These are phyloP conservation scores for Artibeus jamaicensis DNA, from an alignment of 2,797 vertebrate species.

Conservation along the genomic window DNA sequence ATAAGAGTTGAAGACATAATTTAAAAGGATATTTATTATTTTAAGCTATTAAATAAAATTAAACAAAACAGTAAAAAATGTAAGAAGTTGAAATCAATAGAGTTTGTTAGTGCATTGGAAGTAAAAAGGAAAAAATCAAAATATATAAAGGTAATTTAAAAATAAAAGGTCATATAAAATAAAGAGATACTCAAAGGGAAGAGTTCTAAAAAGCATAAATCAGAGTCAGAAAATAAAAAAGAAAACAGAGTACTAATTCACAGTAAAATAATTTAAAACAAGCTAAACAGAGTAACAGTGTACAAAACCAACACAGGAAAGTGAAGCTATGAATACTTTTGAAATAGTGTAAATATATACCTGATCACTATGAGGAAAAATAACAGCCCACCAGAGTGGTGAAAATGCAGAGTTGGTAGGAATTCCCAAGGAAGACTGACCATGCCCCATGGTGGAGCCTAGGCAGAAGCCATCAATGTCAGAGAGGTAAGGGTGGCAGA, in stretches of 20 bases:
- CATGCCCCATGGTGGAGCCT: not conserved
- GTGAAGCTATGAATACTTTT: conserved; percentile 1
- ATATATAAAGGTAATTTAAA: not conserved
- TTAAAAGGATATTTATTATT: not conserved
- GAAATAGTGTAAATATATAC: not conserved
- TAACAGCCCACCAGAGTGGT: not conserved
- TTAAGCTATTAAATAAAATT: not conserved
- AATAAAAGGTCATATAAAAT: not conserved
- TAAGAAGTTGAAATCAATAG: conserved; percentile 17
- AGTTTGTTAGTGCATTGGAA: not conserved
- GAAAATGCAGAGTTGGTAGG: not conserved
- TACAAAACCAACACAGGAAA: not conserved
- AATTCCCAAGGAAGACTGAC: not conserved
- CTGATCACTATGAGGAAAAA: not conserved
- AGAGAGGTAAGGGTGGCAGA: not conserved
- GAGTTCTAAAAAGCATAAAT: not conserved
- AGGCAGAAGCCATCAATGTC: not conserved
- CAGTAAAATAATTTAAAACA: conserved; percentile 21
- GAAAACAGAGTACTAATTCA: not conserved
- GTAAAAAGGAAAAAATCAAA: not conserved
- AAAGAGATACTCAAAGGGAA: not conserved
- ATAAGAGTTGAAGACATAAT: not conserved
- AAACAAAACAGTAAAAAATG: not conserved
- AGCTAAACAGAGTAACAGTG: not conserved
- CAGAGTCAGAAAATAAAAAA: not conserved